Percentiles rank a stretch among this genome's conserved stretches.
These are phyloP conservation scores for Astropecten irregularis DNA, from an alignment of 53 echinoderm and acorn worm species.

Conservation along the genomic window DNA sequence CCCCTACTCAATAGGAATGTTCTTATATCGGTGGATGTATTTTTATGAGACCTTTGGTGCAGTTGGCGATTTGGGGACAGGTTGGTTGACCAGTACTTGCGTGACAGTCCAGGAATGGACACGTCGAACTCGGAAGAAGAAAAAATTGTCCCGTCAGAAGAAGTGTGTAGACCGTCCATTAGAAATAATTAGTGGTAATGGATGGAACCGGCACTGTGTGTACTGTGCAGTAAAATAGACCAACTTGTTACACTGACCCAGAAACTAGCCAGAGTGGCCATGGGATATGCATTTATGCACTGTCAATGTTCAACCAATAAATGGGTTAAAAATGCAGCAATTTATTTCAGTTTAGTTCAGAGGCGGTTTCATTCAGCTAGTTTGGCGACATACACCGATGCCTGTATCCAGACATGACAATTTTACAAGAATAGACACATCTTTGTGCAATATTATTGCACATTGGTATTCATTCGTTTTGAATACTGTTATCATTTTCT, in stretches of 20 bases:
- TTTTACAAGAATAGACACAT: no score
- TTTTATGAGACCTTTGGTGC: no score
- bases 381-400: no score
- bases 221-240: conserved; percentile 37
- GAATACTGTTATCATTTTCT: no score
- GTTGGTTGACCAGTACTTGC: not conserved
- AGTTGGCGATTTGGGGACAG: no score
- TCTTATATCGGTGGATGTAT: no score
- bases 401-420: no score
- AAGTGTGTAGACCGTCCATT: conserved; percentile 30
- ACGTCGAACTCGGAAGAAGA: not conserved
- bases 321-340: not conserved
- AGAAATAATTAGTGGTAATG: conserved; percentile 49
- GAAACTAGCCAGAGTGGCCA: not conserved
- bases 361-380: no score
- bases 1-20: conserved; percentile 16
- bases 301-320: not conserved
- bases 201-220: not conserved
- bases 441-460: no score
- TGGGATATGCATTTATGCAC: not conserved
- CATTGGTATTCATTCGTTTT: no score
- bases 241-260: conserved; percentile 59
- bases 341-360: not conserved
- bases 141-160: no score
- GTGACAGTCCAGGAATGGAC: conserved; percentile 32